Base-by-base conservation (phyloP, 2,797 vertebrate genomes). In the Rhodeus uyekii region DNA sequence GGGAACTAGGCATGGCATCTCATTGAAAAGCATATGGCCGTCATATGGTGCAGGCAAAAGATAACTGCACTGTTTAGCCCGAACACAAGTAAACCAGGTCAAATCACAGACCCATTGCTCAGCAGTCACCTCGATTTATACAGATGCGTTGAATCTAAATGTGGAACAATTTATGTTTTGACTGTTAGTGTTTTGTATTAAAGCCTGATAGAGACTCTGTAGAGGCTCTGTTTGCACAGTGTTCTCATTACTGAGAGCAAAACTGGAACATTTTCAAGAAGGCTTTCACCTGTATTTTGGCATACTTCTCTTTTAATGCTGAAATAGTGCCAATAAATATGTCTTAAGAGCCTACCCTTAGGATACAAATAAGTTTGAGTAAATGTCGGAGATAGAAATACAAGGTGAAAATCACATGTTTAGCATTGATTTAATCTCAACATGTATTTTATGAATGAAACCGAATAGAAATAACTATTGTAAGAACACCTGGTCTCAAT, bases 51-150 rank as follows among this genome's bases (percentile, higher is more conserved):
- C 84, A 80, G 69, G 73, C 79, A 81, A 48, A 72, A 76, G 83
- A 86, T 84, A 82, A 86, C 85, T 68, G 69, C 60, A 69, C 80
- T 85, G 72, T 84, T 86, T 84, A 81, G 60, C 81, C 81, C 72
- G 69, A 84, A 76, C 78, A 84, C 74, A 86, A 88, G 74, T 89
- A 86, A 87, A 89, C 85, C 86, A 89, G 86, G 86, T 89, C 84
- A 87, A 80, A 86, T 86, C 67, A 85, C 76, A 80, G 74, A 87
- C 75, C 76, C 18, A 58, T 71, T 75, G 64, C 73, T 76, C 44
- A 82, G 73, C 39, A 46, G 68, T 65, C 72, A 67, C 50, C 50
- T 65, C 60, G 34, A 32, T 67, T 72, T 72, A 78, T 36, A 50
- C 46, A 75, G 24, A 10, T 34, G 75, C 9, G 78, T 42, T 50